These are phyloP conservation scores for Scelioninae gen. 1 DNA, from an alignment of 2,888 invertebrate genomes.

Conservation along the genomic window DNA sequence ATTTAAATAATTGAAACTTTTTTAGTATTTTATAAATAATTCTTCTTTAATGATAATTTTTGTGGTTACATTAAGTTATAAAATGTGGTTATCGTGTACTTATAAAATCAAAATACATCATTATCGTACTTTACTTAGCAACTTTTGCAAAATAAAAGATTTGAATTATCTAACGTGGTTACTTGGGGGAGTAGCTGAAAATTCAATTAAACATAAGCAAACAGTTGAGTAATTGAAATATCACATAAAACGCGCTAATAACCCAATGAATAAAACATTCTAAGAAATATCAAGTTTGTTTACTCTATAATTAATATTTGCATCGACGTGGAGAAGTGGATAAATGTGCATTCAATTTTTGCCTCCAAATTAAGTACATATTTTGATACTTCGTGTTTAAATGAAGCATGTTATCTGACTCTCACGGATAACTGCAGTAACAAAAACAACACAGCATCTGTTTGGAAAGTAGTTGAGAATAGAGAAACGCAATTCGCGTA, in stretches of 20 bases:
- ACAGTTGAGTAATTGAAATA: background rate
- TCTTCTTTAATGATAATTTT: too few species aligned
- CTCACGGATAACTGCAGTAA: background rate
- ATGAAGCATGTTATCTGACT: background rate
- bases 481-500: background rate
- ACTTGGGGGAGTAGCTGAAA: too few species aligned
- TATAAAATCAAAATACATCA: too few species aligned
- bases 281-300: background rate
- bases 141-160: too few species aligned
- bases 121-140: too few species aligned
- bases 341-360: background rate
- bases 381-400: constrained; percentile 2
- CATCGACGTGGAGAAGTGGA: background rate
- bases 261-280: background rate
- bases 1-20: too few species aligned
- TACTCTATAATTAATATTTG: constrained; percentile 3
- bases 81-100: too few species aligned
- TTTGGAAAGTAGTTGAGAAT: constrained; percentile 4
- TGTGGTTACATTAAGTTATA: too few species aligned
- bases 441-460: constrained; percentile 9
- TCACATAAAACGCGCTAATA: background rate
- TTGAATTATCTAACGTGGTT: too few species aligned
- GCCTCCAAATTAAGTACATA: constrained; percentile 3
- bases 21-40: too few species aligned
- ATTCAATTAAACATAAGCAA: too few species aligned